Base-by-base conservation (phyloP, 92 coral and sea anemone genomes). In the Porites cylindrica region DNA sequence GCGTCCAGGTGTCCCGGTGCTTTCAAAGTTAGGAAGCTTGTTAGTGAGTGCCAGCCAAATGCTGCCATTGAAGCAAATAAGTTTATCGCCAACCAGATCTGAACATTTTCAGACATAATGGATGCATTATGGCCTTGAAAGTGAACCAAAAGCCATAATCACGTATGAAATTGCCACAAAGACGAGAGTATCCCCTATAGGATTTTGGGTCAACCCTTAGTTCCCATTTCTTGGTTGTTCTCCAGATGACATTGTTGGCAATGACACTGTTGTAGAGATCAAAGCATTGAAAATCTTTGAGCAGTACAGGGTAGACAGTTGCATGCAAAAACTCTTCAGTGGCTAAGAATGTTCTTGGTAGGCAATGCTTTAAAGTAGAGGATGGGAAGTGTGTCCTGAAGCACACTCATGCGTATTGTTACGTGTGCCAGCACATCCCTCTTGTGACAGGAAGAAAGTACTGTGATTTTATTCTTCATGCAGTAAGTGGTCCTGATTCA, bases 201-300 rank as follows among this genome's bases (percentile, higher is more conserved):
- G 94, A 56, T 50, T 91, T 18, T 91, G 91, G 91, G 87, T 91
- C 64, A 89, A 86, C 67, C 95, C 95, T 51, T 82, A 85, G 64
- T 78, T 70, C 66, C 93, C 95, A 66, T 92, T 77, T 62, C 91
- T 92, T 53, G 91, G 79, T 51, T 93, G 93, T 51, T 89, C 86
- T 8, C 91, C 92, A 10, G 95, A 92, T 73, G 93, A 89, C 23
- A 79, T 89, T 29, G 81, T 89, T 47, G 79, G 82, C 61, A 84
- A 56, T 89, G 93, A 88, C 54, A 59, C 77, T 47, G 69, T 92
- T 3, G 21, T 65, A 20, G 87, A 89, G 85, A 89, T 92, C 58
- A 92, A 88, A 69, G 61, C 88, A 29, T 38, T 88, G 11, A 85
- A 85, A 72, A 13, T 92, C 43, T 88, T 92, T 19, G 80, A 92